Percentiles rank a stretch among this genome's conserved stretches.
phyloP scores from a whole-genome alignment of 2,113 vertebrate genomes.

The Nannobrachium achirus region DNA sequence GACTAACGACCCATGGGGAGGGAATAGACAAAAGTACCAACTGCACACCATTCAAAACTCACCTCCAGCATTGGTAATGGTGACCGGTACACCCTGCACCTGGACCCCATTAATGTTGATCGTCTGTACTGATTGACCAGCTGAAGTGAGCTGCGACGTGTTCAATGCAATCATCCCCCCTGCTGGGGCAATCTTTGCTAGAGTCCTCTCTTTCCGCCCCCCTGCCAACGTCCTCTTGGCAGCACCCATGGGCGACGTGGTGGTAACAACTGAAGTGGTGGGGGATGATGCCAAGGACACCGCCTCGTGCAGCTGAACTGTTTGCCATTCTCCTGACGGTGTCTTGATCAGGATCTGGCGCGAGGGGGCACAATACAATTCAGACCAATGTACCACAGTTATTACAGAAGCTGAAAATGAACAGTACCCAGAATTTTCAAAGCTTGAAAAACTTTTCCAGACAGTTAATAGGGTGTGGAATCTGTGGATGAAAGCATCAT shows the following conservation, averaged over 20 bases:
- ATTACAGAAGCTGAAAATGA: no score
- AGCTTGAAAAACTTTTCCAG: no score
- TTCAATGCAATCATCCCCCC: slow-evolving; percentile 91
- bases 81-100: slow-evolving; percentile 94
- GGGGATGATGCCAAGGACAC: slow-evolving; percentile 70
- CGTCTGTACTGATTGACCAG: slow-evolving; percentile 92
- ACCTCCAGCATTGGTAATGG: slow-evolving; percentile 94
- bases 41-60: slow-evolving; percentile 29
- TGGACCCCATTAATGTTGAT: slow-evolving; percentile 98
- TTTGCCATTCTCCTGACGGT: slow-evolving; percentile 88
- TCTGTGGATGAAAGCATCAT: neutral
- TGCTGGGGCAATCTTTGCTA: slow-evolving; percentile 94
- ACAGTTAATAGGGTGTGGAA: no score
- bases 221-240: slow-evolving; percentile 73
- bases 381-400: neutral
- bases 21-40: no score
- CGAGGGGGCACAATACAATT: neutral
- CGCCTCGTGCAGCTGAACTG: slow-evolving; percentile 88
- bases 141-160: slow-evolving; percentile 84
- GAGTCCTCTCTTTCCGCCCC: slow-evolving; percentile 86
- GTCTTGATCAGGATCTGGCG: slow-evolving; percentile 92
- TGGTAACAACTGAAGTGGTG: slow-evolving; percentile 66
- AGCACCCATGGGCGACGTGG: slow-evolving; percentile 37
- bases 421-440: no score
- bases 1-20: no score